Percentiles rank a stretch among this genome's conserved stretches.
These are phyloP conservation scores for Meloidogyne chitwoodi DNA, from an alignment of 1,140 invertebrate genomes.

Conservation along the genomic window DNA sequence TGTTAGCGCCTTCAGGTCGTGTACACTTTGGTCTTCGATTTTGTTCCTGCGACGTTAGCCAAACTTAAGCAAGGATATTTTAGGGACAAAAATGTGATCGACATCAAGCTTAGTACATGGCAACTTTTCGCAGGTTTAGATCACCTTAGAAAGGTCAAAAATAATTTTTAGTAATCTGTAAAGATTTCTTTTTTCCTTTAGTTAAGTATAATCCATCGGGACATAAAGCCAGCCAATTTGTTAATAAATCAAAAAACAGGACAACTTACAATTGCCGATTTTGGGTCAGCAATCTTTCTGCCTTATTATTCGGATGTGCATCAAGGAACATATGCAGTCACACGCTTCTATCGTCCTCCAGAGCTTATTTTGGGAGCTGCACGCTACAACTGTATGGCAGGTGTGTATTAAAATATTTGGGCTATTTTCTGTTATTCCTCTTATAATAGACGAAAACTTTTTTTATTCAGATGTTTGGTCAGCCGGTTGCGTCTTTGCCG, in stretches of 20 bases:
- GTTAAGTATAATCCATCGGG: neutral
- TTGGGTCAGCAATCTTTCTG: neutral
- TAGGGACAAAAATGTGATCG: neutral
- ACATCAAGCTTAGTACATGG: neutral
- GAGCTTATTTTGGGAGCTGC: neutral
- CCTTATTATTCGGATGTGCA: neutral
- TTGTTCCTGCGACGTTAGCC: neutral
- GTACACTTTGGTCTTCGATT: neutral
- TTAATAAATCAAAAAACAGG: neutral
- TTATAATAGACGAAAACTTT: constrained; percentile 68
- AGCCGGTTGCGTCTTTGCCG: constrained; percentile 87
- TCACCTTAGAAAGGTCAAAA: neutral
- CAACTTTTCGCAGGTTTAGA: neutral
- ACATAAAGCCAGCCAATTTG: neutral
- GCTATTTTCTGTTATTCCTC: too few relatives aligned
- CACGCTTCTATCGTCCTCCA: neutral
- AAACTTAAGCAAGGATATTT: neutral
- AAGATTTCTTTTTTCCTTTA: neutral
- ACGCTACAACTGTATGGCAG: neutral
- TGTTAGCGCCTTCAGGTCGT: neutral
- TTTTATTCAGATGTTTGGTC: constrained; percentile 94
- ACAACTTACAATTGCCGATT: neutral
- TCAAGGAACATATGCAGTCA: neutral
- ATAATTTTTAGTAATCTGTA: neutral
- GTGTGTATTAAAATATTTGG: neutral